Base-by-base conservation (phyloP, 2,797 vertebrate species). In the Onychomys torridus region DNA sequence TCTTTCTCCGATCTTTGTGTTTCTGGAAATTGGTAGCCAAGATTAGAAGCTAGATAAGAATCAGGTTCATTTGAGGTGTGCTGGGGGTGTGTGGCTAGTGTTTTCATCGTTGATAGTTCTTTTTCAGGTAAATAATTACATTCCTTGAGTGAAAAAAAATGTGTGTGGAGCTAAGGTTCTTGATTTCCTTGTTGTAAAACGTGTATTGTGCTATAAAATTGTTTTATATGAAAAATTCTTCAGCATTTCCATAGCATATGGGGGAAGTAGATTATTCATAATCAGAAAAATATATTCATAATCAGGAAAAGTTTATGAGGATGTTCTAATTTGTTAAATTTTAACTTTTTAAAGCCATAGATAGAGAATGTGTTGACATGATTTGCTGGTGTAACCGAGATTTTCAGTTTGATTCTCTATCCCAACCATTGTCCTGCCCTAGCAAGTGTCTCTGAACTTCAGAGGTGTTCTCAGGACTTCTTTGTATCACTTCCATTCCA, bases 111-210 rank as follows among this genome's bases (percentile, higher is more conserved):
- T 25, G 79, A 77, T 61, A 46, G 14, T 96, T 94, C 13, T 93
- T 34, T 88, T 96, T 94, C 61, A 90, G 73, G 40, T 61, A 52
- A 95, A 83, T 93, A 89, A 88, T 73, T 59, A 34, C 1, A 73
- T 93, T 37, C 61, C 37, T 75, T 92, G 59, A 63, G 57, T 89
- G 16, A 88, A 83, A 95, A 95, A 93, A 65, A 79, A 93, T 82
- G 63, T 14, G 8, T 83, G 43, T 91, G 93, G 82, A 83, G n/a
- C 43, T 73, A 90, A 63, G 32, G 17, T 73, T 91, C 55, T 96
- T 96, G 69, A 91, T 75, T 96, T 96, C 16, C 65, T 92, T 90
- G 37, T 91, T 93, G 84, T 85, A 78, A 95, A 94, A 78, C 84
- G 6, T 87, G 34, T 90, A 8, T 82, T 29, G 82, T 57, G 46